phyloP scores from a whole-genome alignment of 2,888 invertebrate species.

The Pheosia tremula region DNA sequence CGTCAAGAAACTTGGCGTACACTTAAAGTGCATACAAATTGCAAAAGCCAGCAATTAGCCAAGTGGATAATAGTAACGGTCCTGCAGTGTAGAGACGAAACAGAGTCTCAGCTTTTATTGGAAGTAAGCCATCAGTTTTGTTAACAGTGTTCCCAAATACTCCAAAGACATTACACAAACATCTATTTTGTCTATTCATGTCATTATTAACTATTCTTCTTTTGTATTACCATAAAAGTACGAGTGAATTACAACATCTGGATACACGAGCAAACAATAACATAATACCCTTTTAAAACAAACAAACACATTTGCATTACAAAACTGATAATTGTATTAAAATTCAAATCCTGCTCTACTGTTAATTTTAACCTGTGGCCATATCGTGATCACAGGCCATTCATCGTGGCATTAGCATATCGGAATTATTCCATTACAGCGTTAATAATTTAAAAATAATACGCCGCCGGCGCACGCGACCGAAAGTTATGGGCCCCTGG shows the following conservation, averaged over 20 bases:
- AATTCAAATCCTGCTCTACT: slow-evolving; percentile 37
- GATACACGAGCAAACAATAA: slow-evolving; percentile 8
- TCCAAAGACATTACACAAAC: too few relatives aligned
- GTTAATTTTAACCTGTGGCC: slow-evolving; percentile 45
- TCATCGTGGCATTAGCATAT: slow-evolving; percentile 76
- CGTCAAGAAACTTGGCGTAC: slow-evolving; percentile 35
- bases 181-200: too few relatives aligned
- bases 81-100: slow-evolving; percentile 16
- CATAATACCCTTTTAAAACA: slow-evolving; percentile 19
- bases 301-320: slow-evolving; percentile 34
- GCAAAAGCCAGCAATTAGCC: slow-evolving; percentile 51
- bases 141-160: too few relatives aligned
- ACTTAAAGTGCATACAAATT: slow-evolving; percentile 48
- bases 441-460: slow-evolving; percentile 83
- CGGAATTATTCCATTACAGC: slow-evolving; percentile 79
- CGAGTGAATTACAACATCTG: neutral
- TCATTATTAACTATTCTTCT: too few relatives aligned
- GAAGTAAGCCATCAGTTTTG: too few relatives aligned
- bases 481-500: slow-evolving; percentile 71
- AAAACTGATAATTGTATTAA: slow-evolving; percentile 25
- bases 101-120: too few relatives aligned
- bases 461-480: slow-evolving; percentile 72
- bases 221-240: neutral
- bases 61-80: slow-evolving; percentile 34
- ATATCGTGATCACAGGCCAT: slow-evolving; percentile 70